phyloP scores from a whole-genome alignment of 2,888 invertebrate species.

The Noctua comes region DNA sequence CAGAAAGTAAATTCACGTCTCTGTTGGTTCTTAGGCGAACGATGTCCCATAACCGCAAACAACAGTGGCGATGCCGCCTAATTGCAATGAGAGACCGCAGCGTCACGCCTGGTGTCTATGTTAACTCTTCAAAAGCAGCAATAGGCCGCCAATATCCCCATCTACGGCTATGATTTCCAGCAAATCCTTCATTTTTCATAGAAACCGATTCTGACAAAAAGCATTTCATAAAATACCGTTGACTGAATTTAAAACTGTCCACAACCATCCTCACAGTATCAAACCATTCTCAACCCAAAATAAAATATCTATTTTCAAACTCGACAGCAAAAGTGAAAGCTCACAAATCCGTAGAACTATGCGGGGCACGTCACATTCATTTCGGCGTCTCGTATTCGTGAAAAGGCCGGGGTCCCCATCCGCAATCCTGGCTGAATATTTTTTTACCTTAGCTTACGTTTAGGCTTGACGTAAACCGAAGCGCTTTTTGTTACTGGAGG shows the following conservation, averaged over 20 bases:
- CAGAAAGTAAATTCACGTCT: too few relatives aligned
- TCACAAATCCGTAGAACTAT: conserved; percentile 29
- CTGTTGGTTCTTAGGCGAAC: too few relatives aligned
- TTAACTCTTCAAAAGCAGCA: background rate
- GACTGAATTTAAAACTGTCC: background rate
- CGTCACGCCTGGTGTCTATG: background rate
- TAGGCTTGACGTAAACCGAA: conserved; percentile 10
- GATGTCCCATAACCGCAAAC: background rate
- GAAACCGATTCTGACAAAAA: background rate
- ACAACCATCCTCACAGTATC: background rate
- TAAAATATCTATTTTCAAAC: background rate
- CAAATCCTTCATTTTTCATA: background rate
- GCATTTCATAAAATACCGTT: background rate
- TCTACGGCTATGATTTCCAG: background rate
- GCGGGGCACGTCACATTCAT: conserved; percentile 15
- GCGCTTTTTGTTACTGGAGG: background rate
- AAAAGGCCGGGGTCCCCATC: background rate
- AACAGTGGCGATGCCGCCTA: background rate
- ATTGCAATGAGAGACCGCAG: background rate
- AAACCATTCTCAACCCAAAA: background rate
- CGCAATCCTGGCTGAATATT: background rate
- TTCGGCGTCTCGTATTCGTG: conserved; percentile 7
- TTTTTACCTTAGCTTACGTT: conserved; percentile 1
- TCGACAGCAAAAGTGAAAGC: background rate
- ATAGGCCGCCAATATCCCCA: background rate